Percentiles rank a stretch among this genome's conserved stretches.
These are phyloP conservation scores for Lasiurus cinereus DNA, from an alignment of 2,113 vertebrate genomes.

Conservation along the genomic window DNA sequence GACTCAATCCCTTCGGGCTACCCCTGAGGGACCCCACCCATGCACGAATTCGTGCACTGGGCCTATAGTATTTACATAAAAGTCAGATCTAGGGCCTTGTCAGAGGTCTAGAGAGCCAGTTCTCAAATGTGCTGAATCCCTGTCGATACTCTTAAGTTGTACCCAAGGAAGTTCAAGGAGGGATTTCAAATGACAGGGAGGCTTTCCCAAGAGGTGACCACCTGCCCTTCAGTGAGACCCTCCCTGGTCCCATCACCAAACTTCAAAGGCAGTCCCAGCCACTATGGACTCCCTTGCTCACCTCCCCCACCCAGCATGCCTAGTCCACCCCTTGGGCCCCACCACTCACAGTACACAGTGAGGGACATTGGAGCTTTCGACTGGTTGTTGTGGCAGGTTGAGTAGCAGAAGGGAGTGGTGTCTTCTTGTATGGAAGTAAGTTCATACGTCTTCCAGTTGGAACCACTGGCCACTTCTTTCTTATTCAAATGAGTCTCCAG, in stretches of 20 bases:
- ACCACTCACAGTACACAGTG: constrained; percentile 77
- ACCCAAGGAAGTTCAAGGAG: background rate
- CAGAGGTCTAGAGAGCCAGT: background rate
- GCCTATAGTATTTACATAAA: background rate
- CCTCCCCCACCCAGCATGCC: too few species aligned
- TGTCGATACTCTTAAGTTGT: background rate
- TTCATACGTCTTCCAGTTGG: background rate
- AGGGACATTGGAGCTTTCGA: rapidly evolving
- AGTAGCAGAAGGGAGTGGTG: background rate
- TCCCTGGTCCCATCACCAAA: background rate
- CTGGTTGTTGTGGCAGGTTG: rapidly evolving
- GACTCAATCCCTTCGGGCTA: too few species aligned
- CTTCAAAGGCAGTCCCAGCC: background rate
- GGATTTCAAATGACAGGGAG: background rate
- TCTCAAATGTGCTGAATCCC: background rate
- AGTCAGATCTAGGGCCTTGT: background rate
- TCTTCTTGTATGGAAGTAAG: background rate
- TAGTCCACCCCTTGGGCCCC: too few species aligned
- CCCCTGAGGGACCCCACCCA: too few species aligned
- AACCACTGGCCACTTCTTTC: rapidly evolving
- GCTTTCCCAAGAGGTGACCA: background rate
- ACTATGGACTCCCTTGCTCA: background rate
- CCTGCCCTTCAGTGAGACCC: background rate
- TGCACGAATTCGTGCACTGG: too few species aligned
- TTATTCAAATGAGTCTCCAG: constrained; percentile 61